phyloP scores from a whole-genome alignment of 2,797 vertebrate species.

The Oceanodroma leucorhoa region DNA sequence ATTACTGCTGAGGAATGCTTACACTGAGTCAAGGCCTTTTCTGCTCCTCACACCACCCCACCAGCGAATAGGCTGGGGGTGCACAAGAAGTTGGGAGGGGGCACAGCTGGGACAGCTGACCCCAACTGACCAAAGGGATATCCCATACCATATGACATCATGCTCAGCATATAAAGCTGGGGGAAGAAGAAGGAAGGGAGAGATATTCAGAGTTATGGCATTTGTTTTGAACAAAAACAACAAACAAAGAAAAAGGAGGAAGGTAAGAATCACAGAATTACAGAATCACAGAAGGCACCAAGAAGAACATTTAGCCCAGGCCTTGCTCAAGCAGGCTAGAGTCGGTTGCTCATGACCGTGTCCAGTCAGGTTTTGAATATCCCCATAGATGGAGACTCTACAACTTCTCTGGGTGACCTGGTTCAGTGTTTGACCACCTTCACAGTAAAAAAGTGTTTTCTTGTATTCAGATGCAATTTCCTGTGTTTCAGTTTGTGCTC shows the following conservation, averaged over 20 bases:
- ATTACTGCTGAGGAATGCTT: too few relatives aligned
- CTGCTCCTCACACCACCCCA: too few relatives aligned
- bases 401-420: not conserved
- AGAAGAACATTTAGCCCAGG: not conserved
- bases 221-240: not conserved
- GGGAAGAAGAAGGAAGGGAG: too few relatives aligned
- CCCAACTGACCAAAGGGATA: too few relatives aligned
- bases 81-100: too few relatives aligned
- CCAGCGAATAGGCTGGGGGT: too few relatives aligned
- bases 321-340: not conserved
- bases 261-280: not conserved
- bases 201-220: too few relatives aligned
- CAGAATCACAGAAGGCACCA: not conserved
- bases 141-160: too few relatives aligned
- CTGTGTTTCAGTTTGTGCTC: not conserved
- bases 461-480: not conserved
- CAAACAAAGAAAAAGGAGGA: not conserved
- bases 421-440: not conserved
- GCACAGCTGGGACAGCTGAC: too few relatives aligned
- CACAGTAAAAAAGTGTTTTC: not conserved
- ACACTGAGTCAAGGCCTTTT: too few relatives aligned
- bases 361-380: not conserved
- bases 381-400: accelerated
- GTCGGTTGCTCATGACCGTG: not conserved
- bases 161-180: too few relatives aligned